Percentiles rank a stretch among this genome's conserved stretches.
Evolutionary conservation across 2,888 invertebrate species (phyloP).

Genomic region (Limnephilus marmoratus): DNA sequence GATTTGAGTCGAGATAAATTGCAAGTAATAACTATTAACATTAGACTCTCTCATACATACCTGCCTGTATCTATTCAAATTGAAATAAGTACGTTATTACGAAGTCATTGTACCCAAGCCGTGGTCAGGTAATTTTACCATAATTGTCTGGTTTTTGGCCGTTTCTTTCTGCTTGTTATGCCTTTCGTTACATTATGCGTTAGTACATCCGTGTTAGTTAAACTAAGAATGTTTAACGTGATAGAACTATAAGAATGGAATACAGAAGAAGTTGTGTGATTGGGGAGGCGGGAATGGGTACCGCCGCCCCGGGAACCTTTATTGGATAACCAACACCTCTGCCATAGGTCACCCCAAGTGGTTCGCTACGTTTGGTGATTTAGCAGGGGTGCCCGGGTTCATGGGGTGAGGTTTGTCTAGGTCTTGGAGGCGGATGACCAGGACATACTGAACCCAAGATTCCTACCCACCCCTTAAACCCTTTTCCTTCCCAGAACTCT

Average conservation of each 20-base stretch:
- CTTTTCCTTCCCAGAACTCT: too few species aligned
- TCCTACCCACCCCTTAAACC: too few species aligned
- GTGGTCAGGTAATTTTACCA: slow-evolving; percentile 23
- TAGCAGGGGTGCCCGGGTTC: too few species aligned
- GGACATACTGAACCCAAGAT: too few species aligned
- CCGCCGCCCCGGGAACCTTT: too few species aligned
- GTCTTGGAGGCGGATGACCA: too few species aligned
- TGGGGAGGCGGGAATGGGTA: too few species aligned
- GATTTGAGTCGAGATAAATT: background rate
- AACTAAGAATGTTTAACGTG: background rate
- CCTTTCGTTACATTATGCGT: background rate
- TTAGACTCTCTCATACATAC: background rate
- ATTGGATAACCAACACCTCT: too few species aligned
- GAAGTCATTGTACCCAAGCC: slow-evolving; percentile 24
- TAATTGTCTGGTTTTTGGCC: slow-evolving; percentile 35
- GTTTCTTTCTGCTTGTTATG: slow-evolving; percentile 13
- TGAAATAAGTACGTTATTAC: background rate
- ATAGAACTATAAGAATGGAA: background rate
- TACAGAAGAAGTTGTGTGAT: too few species aligned
- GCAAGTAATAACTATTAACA: background rate
- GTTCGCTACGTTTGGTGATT: too few species aligned
- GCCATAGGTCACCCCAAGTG: too few species aligned
- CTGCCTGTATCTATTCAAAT: background rate
- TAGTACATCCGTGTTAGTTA: background rate
- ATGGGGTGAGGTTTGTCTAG: too few species aligned